These are phyloP conservation scores for Labeo calbasu DNA, from an alignment of 2,797 vertebrate genomes.

Conservation along the genomic window DNA sequence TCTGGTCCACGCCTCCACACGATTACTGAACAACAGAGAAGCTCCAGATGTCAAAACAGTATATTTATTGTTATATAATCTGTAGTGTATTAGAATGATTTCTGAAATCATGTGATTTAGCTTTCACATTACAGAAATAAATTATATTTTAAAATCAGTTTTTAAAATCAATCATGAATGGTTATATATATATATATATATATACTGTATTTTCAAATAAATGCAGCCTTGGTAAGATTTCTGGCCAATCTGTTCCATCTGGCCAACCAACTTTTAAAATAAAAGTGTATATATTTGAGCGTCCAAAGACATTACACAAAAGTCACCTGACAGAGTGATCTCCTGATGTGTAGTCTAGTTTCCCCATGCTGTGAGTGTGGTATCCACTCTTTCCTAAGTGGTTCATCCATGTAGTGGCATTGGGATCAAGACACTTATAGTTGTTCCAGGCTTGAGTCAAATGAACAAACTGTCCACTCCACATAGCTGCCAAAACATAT, in stretches of 20 bases:
- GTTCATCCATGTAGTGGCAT: slow-evolving; percentile 93
- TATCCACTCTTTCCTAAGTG: slow-evolving; percentile 86
- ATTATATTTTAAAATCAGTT: no score
- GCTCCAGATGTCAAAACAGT: not conserved
- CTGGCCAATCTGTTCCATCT: no score
- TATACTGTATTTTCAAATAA: not conserved
- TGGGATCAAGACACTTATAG: slow-evolving; percentile 89
- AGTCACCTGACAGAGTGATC: slow-evolving; percentile 92
- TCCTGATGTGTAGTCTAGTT: slow-evolving; percentile 92
- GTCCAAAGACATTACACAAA: not conserved
- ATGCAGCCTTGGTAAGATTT: not conserved
- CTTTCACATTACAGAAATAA: no score
- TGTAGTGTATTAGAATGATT: not conserved
- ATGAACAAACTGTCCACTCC: slow-evolving; percentile 95
- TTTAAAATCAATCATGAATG: no score
- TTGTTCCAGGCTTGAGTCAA: slow-evolving; percentile 97
- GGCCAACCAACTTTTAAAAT: not conserved
- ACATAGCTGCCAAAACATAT: slow-evolving; percentile 83
- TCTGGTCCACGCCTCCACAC: slow-evolving; percentile 95
- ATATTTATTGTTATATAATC: not conserved
- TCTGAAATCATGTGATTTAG: not conserved
- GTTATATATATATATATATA: no score
- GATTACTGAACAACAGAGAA: slow-evolving; percentile 80
- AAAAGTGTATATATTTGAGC: not conserved
- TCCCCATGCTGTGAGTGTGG: slow-evolving; percentile 85